A percentile compares a stretch with the other conserved stretches of the same genome.
Evolutionary conservation across 2,113 vertebrate genomes (phyloP).

Genomic region (Pomatostomus ruficeps): DNA sequence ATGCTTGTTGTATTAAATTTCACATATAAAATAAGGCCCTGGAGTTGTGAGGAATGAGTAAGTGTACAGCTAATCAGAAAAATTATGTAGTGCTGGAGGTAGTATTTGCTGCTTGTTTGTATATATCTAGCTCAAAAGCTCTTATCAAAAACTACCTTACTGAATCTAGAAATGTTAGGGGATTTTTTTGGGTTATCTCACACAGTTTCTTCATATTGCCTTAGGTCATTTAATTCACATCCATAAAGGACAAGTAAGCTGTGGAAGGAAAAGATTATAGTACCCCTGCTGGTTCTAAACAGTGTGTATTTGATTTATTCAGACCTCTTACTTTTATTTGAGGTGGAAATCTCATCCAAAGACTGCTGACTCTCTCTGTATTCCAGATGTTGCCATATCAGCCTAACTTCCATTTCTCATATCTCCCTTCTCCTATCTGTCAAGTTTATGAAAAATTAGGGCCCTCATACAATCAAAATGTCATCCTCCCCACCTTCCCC

Average conservation of each 20-base stretch:
- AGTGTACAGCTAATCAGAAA: conserved; percentile 7
- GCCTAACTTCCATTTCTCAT: conserved; percentile 25
- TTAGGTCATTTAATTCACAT: conserved; percentile 30
- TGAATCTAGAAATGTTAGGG: conserved; percentile 51
- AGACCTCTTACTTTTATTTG: conserved; percentile 56
- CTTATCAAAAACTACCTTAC: conserved; percentile 47
- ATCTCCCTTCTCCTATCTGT: conserved; percentile 62
- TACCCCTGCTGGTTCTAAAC: neutral
- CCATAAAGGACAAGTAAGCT: conserved; percentile 29
- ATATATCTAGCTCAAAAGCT: conserved; percentile 3
- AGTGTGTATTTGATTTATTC: conserved; percentile 56
- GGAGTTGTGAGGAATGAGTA: neutral
- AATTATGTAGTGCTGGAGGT: conserved; percentile 24
- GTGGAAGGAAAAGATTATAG: conserved; percentile 16
- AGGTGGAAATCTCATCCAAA: conserved; percentile 44
- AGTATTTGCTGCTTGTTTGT: conserved; percentile 41
- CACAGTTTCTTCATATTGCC: conserved; percentile 16
- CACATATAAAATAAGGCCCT: conserved; percentile 5
- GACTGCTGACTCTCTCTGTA: conserved; percentile 24
- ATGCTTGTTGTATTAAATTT: conserved; percentile 10
- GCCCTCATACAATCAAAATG: conserved; percentile 62
- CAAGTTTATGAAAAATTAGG: conserved; percentile 69
- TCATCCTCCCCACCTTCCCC: conserved; percentile 36
- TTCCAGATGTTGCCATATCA: conserved; percentile 52
- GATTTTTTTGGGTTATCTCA: conserved; percentile 43